Evolutionary conservation across 2,888 invertebrate genomes (phyloP).

Genomic region (Adela reaumurella): DNA sequence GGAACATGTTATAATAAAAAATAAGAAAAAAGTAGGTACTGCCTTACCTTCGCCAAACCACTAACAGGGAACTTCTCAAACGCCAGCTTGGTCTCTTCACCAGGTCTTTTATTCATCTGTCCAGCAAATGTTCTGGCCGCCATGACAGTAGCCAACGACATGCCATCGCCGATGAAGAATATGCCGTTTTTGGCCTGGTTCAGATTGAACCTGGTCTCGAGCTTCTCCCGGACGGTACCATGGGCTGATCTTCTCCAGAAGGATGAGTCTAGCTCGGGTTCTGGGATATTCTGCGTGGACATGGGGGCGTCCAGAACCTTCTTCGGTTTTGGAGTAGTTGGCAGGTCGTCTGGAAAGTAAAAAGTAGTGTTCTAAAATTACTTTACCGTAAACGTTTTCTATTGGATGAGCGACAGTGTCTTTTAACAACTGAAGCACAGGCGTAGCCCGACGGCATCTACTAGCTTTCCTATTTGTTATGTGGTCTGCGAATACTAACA

Average conservation of each 20-base stretch:
- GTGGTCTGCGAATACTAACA: too few species aligned
- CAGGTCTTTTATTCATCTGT: slow-evolving; percentile 49
- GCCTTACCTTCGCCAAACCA: slow-evolving; percentile 64
- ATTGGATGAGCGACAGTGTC: too few species aligned
- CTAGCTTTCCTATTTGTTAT: too few species aligned
- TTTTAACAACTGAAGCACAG: too few species aligned
- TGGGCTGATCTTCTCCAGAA: slow-evolving; percentile 35
- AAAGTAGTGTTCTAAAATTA: background rate
- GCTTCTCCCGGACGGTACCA: slow-evolving; percentile 19
- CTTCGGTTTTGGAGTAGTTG: slow-evolving; percentile 23
- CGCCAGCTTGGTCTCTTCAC: slow-evolving; percentile 61
- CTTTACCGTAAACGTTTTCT: too few species aligned
- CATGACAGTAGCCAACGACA: slow-evolving; percentile 72
- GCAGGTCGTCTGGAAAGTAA: too few species aligned
- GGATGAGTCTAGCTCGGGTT: slow-evolving; percentile 36
- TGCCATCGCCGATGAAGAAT: slow-evolving; percentile 74
- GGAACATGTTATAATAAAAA: slow-evolving; percentile 1
- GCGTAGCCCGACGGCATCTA: too few species aligned
- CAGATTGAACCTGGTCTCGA: slow-evolving; percentile 18
- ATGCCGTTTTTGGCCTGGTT: slow-evolving; percentile 68
- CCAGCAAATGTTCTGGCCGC: slow-evolving; percentile 68
- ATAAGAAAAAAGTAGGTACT: slow-evolving; percentile 5
- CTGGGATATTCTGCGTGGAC: slow-evolving; percentile 33
- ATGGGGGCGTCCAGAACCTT: slow-evolving; percentile 38
- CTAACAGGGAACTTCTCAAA: slow-evolving; percentile 68